Conservation (phyloP, 2,113 vertebrate species). For the Strix aluco region DNA sequence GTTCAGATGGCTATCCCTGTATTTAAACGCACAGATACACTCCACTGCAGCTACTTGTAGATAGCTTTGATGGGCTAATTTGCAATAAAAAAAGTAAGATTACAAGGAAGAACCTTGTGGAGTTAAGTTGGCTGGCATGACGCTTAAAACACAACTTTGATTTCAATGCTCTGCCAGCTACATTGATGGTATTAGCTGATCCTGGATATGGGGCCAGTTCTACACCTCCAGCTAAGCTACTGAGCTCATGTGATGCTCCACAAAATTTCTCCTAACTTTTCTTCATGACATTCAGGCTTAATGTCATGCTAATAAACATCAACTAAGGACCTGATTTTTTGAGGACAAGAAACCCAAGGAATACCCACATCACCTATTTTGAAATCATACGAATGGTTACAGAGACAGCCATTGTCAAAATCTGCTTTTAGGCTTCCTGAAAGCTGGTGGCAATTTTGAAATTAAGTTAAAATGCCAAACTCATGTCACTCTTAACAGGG, state of each 20-base stretch:
- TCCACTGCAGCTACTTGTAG: neutral
- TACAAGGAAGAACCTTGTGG: neutral
- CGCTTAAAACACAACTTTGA: constrained; percentile 23
- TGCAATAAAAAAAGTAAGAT: neutral
- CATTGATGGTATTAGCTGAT: neutral
- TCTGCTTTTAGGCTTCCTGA: neutral
- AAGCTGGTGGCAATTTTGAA: neutral
- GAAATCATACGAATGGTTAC: neutral
- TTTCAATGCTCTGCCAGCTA: neutral
- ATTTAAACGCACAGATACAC: neutral
- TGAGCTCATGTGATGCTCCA: neutral
- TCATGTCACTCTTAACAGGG: neutral
- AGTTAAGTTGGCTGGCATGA: neutral
- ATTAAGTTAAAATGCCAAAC: neutral
- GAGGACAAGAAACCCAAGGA: neutral
- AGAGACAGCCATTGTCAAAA: neutral
- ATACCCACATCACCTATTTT: neutral
- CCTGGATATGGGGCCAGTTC: neutral
- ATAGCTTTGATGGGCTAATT: neutral
- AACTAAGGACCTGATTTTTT: neutral
- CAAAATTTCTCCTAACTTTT: neutral
- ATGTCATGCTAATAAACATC: neutral
- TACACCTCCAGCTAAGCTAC: neutral
- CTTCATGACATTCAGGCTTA: neutral
- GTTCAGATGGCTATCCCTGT: neutral